Evolutionary conservation across 2,113 vertebrate species (phyloP).

Genomic region (Myiozetetes cayanensis): DNA sequence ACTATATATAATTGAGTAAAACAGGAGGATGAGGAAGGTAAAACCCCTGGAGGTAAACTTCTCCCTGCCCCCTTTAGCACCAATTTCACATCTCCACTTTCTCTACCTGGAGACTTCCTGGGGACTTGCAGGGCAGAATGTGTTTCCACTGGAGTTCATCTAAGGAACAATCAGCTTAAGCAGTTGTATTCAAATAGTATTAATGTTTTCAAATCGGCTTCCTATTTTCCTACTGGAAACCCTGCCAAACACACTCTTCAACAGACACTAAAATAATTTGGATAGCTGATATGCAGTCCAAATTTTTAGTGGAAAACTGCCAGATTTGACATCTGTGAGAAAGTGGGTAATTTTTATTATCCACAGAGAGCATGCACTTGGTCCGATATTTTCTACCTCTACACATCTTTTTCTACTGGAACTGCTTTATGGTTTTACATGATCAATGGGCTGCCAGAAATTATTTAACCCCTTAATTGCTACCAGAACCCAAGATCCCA

Average conservation of each 20-base stretch:
- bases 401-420: conserved; percentile 62
- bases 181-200: conserved; percentile 80
- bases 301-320: conserved; percentile 81
- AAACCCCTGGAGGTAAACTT: background rate
- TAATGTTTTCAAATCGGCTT: conserved; percentile 81
- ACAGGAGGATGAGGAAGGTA: background rate
- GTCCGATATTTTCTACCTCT: conserved; percentile 72
- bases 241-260: conserved; percentile 78
- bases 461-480: conserved; percentile 63
- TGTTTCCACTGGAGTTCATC: conserved; percentile 59
- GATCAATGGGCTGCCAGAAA: conserved; percentile 54
- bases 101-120: conserved; percentile 55
- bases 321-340: conserved; percentile 84
- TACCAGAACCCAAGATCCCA: background rate
- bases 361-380: conserved; percentile 73
- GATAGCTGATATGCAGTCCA: conserved; percentile 80
- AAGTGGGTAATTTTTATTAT: conserved; percentile 83
- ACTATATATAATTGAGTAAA: background rate
- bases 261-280: conserved; percentile 82
- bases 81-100: conserved; percentile 3
- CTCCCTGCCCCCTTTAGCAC: background rate
- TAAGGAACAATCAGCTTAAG: conserved; percentile 72
- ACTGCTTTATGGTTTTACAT: conserved; percentile 44
- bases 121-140: conserved; percentile 21
- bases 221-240: conserved; percentile 77